Percentiles rank a stretch among this genome's conserved stretches.
phyloP scores from a whole-genome alignment of 2,113 vertebrate species.

The Syngnathus floridae region DNA sequence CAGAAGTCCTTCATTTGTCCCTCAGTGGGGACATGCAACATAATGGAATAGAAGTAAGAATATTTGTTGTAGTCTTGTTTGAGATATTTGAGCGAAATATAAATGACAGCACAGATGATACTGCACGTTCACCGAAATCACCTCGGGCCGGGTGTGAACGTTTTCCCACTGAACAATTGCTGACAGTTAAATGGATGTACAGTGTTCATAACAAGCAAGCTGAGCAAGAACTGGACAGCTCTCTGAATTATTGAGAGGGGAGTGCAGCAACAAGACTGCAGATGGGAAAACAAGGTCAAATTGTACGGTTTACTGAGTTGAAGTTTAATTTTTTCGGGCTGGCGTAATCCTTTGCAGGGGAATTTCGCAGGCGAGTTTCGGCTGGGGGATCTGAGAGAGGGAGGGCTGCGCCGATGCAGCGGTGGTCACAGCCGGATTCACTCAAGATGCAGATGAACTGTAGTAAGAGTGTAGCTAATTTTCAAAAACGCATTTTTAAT shows the following conservation, averaged over 20 bases:
- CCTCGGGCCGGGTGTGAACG: not conserved
- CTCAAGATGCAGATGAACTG: too few relatives aligned
- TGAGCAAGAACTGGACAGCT: not conserved
- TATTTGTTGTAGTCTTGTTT: not conserved
- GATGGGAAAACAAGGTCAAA: not conserved
- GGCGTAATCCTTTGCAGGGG: too few relatives aligned
- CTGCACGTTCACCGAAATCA: not conserved
- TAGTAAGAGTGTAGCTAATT: not conserved
- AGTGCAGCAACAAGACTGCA: not conserved
- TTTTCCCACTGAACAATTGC: not conserved
- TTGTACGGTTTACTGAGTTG: not conserved
- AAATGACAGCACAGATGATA: not conserved
- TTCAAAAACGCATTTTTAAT: not conserved
- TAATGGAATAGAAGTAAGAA: not conserved
- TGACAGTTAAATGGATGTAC: slow-evolving; percentile 17
- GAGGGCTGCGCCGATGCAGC: too few relatives aligned
- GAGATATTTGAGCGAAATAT: not conserved
- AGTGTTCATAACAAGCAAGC: slow-evolving; percentile 3
- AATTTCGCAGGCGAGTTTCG: too few relatives aligned
- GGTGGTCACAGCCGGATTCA: too few relatives aligned
- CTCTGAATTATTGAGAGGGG: slow-evolving; percentile 24
- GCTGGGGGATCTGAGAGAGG: too few relatives aligned
- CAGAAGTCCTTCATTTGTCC: not conserved
- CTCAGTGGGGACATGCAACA: not conserved
- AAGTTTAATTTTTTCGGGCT: too few relatives aligned